Evolutionary conservation across 2,797 vertebrate genomes (phyloP).

Genomic region (Alectoris magna): DNA sequence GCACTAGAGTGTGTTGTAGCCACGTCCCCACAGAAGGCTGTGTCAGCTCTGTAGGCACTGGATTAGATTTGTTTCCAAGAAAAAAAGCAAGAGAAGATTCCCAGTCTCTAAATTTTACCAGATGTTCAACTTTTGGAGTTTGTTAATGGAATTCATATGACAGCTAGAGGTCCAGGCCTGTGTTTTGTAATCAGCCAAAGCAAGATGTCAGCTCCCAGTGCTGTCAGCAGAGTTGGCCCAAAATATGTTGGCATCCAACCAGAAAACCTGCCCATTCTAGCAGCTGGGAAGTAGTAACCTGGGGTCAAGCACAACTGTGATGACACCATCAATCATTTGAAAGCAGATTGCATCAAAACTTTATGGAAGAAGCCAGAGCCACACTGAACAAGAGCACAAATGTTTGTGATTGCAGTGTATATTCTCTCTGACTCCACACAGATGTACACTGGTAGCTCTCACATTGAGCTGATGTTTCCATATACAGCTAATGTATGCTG

Average conservation of each 20-base stretch:
- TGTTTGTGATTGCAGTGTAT: background rate
- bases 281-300: background rate
- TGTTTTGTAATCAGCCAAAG: background rate
- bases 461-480: background rate
- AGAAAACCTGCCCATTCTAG: background rate
- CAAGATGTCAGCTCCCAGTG: background rate
- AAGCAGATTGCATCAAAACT: background rate
- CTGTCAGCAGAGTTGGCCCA: background rate
- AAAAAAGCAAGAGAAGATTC: background rate
- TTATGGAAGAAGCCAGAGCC: background rate
- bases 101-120: background rate
- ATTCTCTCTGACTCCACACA: background rate
- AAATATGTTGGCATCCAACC: background rate
- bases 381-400: background rate
- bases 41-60: rapidly evolving
- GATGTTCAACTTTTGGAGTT: background rate
- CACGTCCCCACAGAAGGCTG: background rate
- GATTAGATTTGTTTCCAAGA: background rate
- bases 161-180: background rate
- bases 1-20: background rate
- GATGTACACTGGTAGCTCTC: background rate
- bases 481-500: background rate
- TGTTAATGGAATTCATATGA: background rate
- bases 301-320: background rate
- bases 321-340: background rate